These are phyloP conservation scores for Sus scrofa DNA, from an alignment of 2,113 vertebrate species.

Conservation along the genomic window T2T-Sscrofa CM001155.3:1582001-1582500, in stretches of 20 bases:
- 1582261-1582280: accelerated
- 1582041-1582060: background rate
- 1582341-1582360: background rate
- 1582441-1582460: background rate
- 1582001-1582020: accelerated
- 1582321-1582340: accelerated
- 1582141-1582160: accelerated
- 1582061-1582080: accelerated
- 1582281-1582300: background rate
- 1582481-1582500: background rate
- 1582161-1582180: too few species aligned
- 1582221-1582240: accelerated
- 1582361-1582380: background rate
- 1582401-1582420: background rate
- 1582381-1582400: accelerated
- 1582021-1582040: too few species aligned
- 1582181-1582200: too few species aligned
- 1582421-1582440: background rate
- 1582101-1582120: too few species aligned
- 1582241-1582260: accelerated
- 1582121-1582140: accelerated
- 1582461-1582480: too few species aligned
- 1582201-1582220: accelerated
- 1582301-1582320: accelerated
- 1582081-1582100: accelerated